phyloP scores from a whole-genome alignment of 2,113 vertebrate genomes.

The Rhinogobius similis region DNA sequence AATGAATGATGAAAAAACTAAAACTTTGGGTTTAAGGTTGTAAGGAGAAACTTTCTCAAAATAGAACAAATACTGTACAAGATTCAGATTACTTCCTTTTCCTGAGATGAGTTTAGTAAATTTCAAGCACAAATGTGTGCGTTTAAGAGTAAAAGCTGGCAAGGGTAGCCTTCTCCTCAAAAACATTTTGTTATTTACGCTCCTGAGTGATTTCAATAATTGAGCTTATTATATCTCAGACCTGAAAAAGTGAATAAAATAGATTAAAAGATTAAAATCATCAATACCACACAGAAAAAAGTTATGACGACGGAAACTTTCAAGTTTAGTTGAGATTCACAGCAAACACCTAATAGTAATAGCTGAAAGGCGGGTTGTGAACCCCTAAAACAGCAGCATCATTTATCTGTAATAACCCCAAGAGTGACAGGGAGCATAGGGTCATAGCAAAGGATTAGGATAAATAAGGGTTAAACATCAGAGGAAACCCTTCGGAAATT shows the following conservation, averaged over 20 bases:
- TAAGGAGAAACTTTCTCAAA: too few relatives aligned
- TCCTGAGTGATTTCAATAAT: neutral
- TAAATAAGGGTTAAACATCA: slow-evolving; percentile 40
- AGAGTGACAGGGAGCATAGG: slow-evolving; percentile 31
- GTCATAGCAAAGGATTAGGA: slow-evolving; percentile 29
- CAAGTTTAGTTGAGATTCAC: slow-evolving; percentile 6
- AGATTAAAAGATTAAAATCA: neutral
- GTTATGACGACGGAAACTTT: neutral
- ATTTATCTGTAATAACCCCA: slow-evolving; percentile 17
- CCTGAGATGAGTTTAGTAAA: neutral
- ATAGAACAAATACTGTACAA: too few relatives aligned
- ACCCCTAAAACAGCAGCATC: slow-evolving; percentile 6
- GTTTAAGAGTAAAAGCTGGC: neutral
- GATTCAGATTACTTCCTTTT: neutral
- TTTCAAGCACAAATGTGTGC: neutral
- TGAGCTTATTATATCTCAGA: neutral
- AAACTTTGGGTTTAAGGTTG: neutral
- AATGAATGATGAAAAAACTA: neutral
- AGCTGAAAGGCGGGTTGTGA: slow-evolving; percentile 34
- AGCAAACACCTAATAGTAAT: slow-evolving; percentile 9
- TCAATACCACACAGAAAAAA: neutral
- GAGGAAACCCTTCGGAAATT: slow-evolving; percentile 43
- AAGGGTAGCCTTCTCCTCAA: neutral
- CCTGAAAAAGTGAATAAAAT: neutral
- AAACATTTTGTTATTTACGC: neutral